Evolutionary conservation across 2,888 invertebrate genomes (phyloP).

Genomic region (Andrena praecox): DNA sequence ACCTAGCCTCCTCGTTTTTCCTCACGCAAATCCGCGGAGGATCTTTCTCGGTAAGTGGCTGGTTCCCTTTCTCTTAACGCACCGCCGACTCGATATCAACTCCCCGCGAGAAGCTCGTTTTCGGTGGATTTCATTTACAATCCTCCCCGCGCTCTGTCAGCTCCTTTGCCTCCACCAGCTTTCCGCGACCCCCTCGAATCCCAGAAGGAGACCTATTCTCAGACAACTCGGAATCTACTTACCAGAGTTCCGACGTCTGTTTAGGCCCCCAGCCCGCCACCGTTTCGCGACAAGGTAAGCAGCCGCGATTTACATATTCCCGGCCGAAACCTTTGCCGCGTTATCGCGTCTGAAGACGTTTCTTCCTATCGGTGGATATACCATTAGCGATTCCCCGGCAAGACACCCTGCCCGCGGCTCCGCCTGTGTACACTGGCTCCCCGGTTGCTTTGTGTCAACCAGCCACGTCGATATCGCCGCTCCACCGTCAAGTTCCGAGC

Average conservation of each 20-base stretch:
- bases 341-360: slow-evolving; percentile 48
- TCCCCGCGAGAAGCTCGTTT: slow-evolving; percentile 53
- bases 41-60: slow-evolving; percentile 39
- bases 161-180: slow-evolving; percentile 19
- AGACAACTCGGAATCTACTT: slow-evolving; percentile 63
- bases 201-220: slow-evolving; percentile 64
- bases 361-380: slow-evolving; percentile 36
- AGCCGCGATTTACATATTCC: slow-evolving; percentile 73
- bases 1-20: slow-evolving; percentile 19
- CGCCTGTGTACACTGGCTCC: slow-evolving; percentile 2
- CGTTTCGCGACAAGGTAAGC: slow-evolving; percentile 42
- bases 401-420: neutral
- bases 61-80: slow-evolving; percentile 42
- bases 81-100: slow-evolving; percentile 59
- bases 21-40: slow-evolving; percentile 63
- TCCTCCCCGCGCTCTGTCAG: slow-evolving; percentile 15
- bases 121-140: slow-evolving; percentile 72
- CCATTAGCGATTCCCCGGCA: slow-evolving; percentile 21
- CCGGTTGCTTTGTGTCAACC: slow-evolving; percentile 46
- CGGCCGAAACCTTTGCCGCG: slow-evolving; percentile 63
- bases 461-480: slow-evolving; percentile 31
- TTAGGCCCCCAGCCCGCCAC: slow-evolving; percentile 56
- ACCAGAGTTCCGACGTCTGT: slow-evolving; percentile 67
- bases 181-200: slow-evolving; percentile 50
- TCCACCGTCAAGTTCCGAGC: slow-evolving; percentile 59